Conservation (phyloP, 2,888 invertebrate genomes). For the Eupithecia vulgata region DNA sequence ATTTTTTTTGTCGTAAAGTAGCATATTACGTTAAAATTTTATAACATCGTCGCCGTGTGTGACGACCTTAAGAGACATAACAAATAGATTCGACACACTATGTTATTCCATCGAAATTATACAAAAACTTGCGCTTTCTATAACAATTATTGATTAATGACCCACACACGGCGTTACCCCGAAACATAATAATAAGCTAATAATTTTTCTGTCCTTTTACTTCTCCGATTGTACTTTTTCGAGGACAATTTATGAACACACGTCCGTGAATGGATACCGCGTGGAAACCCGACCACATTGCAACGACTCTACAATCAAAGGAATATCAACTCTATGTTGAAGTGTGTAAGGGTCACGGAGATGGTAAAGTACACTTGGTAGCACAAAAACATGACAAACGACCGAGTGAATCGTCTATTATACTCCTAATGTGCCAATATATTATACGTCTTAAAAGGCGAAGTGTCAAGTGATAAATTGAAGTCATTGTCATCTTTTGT, state of each 20-base stretch:
- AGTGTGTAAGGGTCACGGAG: conserved; percentile 25
- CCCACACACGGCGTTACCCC: conserved; percentile 45
- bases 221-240: conserved; percentile 57
- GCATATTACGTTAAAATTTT: too few species aligned
- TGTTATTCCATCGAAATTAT: neutral
- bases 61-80: too few species aligned
- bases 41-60: too few species aligned
- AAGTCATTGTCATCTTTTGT: conserved; percentile 61
- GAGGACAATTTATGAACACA: conserved; percentile 66
- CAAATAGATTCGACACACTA: neutral
- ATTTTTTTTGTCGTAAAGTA: too few species aligned
- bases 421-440: conserved; percentile 79
- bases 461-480: conserved; percentile 74
- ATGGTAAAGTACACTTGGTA: conserved; percentile 38
- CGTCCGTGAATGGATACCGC: conserved; percentile 52
- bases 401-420: conserved; percentile 74
- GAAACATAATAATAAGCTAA: conserved; percentile 56
- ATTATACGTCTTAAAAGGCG: conserved; percentile 75
- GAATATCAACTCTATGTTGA: conserved; percentile 33
- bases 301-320: neutral
- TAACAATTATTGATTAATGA: conserved; percentile 43
- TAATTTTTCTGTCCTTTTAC: conserved; percentile 51
- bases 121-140: conserved; percentile 13
- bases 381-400: conserved; percentile 75
- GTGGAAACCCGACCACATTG: conserved; percentile 40